Conservation (phyloP, 2,113 vertebrate species). For the Scomber japonicus region DNA sequence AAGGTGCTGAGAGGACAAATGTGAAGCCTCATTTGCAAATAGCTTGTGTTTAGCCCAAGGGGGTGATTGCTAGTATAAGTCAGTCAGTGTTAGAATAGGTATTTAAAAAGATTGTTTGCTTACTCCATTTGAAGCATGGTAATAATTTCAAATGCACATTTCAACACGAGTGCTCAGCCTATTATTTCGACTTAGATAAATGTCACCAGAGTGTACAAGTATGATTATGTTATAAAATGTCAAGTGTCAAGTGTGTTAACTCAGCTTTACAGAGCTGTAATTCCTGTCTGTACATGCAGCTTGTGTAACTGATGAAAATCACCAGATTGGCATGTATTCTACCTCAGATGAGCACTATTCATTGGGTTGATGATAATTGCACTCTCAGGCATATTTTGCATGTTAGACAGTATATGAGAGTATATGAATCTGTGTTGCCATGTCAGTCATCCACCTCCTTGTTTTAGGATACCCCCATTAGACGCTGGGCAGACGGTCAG, state of each 20-base stretch:
- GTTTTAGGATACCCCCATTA: slow-evolving; percentile 59
- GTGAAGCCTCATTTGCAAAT: slow-evolving; percentile 1
- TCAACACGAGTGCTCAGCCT: not conserved
- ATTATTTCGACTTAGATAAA: slow-evolving; percentile 19
- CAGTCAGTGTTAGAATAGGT: not conserved
- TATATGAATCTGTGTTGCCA: slow-evolving; percentile 53
- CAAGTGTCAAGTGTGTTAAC: slow-evolving; percentile 33
- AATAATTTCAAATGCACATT: not conserved
- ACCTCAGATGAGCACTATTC: slow-evolving; percentile 24
- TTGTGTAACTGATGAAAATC: slow-evolving; percentile 47
- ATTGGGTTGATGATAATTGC: slow-evolving; percentile 12
- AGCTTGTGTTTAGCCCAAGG: not conserved
- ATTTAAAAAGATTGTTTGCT: not conserved
- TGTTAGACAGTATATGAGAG: slow-evolving; percentile 46
- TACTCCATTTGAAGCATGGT: not conserved
- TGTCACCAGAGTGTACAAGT: not conserved
- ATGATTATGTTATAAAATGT: slow-evolving; percentile 36
- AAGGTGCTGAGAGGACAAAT: not conserved
- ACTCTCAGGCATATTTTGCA: slow-evolving; percentile 44
- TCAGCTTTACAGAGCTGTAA: slow-evolving; percentile 17
- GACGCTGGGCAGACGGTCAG: slow-evolving; percentile 57
- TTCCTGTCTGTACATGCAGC: slow-evolving; percentile 61
- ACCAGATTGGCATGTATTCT: slow-evolving; percentile 44
- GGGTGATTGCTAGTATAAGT: not conserved
- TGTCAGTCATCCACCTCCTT: slow-evolving; percentile 68